phyloP scores from a whole-genome alignment of 2,113 vertebrate species.

The Herpailurus yagouaroundi region DNA sequence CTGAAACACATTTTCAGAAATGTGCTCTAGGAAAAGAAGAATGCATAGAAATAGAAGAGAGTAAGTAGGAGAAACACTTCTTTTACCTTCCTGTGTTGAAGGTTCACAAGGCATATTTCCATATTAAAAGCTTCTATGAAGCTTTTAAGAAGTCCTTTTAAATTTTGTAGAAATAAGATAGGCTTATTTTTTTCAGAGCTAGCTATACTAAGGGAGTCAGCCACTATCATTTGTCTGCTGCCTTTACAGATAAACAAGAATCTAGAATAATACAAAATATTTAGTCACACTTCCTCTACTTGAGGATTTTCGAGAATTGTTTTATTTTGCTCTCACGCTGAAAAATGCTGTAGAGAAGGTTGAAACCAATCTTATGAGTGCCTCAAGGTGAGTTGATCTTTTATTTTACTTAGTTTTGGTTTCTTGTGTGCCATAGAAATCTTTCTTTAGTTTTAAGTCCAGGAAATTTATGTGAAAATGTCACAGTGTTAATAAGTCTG shows the following conservation, averaged over 20 bases:
- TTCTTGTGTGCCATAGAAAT: background rate
- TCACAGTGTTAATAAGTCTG: background rate
- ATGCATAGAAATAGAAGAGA: background rate
- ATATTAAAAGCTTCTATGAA: background rate
- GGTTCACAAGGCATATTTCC: background rate
- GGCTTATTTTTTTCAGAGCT: background rate
- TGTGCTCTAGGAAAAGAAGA: background rate
- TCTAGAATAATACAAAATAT: background rate
- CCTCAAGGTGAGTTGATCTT: background rate
- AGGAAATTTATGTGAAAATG: background rate
- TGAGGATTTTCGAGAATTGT: background rate
- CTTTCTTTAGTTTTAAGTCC: background rate
- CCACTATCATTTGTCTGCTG: background rate
- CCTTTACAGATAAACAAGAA: background rate
- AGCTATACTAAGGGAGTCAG: background rate
- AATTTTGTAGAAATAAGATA: background rate
- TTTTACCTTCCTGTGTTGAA: background rate
- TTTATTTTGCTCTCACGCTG: background rate
- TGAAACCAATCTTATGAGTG: background rate
- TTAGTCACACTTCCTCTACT: background rate
- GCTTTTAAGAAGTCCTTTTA: background rate
- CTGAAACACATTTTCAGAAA: background rate
- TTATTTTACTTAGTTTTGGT: background rate
- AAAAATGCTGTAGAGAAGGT: background rate
- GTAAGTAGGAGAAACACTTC: background rate